Evolutionary conservation across 2,797 vertebrate genomes (phyloP).

Genomic region (Argya squamiceps): DNA sequence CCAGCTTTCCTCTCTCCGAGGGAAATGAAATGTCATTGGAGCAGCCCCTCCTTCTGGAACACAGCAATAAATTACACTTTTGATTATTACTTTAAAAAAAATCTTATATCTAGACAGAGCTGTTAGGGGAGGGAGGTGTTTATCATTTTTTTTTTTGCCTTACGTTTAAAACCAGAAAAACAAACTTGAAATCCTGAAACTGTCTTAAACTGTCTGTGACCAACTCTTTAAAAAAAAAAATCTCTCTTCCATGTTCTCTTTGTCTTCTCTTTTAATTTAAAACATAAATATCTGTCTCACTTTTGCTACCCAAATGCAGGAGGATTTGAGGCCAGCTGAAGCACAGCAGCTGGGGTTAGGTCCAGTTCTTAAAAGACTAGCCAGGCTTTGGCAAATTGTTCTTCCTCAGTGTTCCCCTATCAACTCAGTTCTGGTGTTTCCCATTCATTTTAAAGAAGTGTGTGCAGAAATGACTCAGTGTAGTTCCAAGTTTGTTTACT

Average conservation of each 20-base stretch:
- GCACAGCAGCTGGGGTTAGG: not conserved
- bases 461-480: not conserved
- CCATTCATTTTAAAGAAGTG: not conserved
- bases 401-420: accelerated
- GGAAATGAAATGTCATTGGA: not conserved
- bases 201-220: not conserved
- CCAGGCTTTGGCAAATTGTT: not conserved
- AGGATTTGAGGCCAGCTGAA: not conserved
- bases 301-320: not conserved
- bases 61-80: not conserved
- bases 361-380: not conserved
- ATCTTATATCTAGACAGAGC: not conserved
- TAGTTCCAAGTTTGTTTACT: not conserved
- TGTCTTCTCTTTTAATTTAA: not conserved
- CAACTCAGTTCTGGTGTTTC: not conserved
- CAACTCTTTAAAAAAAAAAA: not conserved
- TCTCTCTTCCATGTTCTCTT: not conserved
- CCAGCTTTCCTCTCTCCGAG: not conserved
- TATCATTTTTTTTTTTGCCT: not conserved
- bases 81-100: not conserved
- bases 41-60: not conserved
- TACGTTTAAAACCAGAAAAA: not conserved
- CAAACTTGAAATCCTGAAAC: not conserved
- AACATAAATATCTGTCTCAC: not conserved
- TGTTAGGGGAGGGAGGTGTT: not conserved